A percentile compares a stretch with the other conserved stretches of the same genome.
Evolutionary conservation across 2,113 vertebrate genomes (phyloP).

Genomic region (Microtus oregoni): DNA sequence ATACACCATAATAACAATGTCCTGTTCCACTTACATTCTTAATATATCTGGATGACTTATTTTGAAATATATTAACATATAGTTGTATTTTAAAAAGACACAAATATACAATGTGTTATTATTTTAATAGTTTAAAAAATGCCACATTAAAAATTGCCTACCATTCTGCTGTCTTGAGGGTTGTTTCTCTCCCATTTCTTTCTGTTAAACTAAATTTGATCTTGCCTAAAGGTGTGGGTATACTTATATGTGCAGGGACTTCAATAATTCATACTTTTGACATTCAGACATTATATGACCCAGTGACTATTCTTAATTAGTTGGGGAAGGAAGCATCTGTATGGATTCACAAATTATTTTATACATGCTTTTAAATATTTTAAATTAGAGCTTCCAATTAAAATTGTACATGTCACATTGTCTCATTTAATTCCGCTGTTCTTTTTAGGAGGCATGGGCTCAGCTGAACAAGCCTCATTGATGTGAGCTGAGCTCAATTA

Average conservation of each 20-base stretch:
- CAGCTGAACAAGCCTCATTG: constrained; percentile 80
- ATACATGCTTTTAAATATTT: constrained; percentile 87
- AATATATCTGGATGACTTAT: constrained; percentile 4
- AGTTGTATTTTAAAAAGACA: constrained; percentile 54
- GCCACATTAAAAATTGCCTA: constrained; percentile 72
- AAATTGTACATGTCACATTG: constrained; percentile 87
- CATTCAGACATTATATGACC: constrained; percentile 80
- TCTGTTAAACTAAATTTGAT: constrained; percentile 77
- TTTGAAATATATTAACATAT: constrained; percentile 56
- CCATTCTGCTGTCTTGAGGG: constrained; percentile 63
- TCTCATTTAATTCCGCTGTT: constrained; percentile 83
- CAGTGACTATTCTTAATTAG: constrained; percentile 85
- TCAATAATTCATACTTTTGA: constrained; percentile 84
- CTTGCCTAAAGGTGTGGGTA: constrained; percentile 81
- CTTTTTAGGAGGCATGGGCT: constrained; percentile 79
- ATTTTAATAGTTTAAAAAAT: constrained; percentile 64
- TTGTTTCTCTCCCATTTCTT: constrained; percentile 53
- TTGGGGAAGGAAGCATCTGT: constrained; percentile 78
- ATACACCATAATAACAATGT: background rate
- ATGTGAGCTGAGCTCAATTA: constrained; percentile 88
- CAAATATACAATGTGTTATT: background rate
- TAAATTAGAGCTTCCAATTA: constrained; percentile 87
- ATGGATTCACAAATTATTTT: constrained; percentile 85
- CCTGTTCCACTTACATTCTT: constrained; percentile 47
- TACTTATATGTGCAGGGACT: constrained; percentile 77